Base-by-base conservation (phyloP, 1,140 invertebrate species). In the Drosophila nikananu region DNA sequence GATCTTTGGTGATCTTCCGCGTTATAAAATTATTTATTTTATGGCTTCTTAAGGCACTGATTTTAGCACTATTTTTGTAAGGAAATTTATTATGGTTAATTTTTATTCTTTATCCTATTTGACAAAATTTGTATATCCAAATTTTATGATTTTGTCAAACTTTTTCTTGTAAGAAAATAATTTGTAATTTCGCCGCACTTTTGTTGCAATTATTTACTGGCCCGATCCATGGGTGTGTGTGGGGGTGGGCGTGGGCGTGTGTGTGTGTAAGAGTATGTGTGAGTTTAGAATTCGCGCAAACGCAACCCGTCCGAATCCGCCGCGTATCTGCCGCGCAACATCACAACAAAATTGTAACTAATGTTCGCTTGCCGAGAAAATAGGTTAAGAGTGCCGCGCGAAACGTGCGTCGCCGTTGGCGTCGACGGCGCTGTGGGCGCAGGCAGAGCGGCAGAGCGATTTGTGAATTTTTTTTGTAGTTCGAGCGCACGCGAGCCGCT, bases 271-370 rank as follows among this genome's bases (percentile, higher is more conserved):
- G 32, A 51, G 67, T 72, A 49, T 83, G 84, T 84, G 65, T 81
- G 54, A 57, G 54, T 39, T 57, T 90, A 89, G 84, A 89, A 89
- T 89, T 63, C 86, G 86, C 87, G 81, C 86, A 89, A 91, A 80
- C 83, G 83, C 77, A 80, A 80, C 71, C 77, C 87, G 87, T 91
- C 86, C 86, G 87, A 83, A 72, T 82, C 84, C 84, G 76, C 81
- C 83, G 81, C 86, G 86, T 91, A 90, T 90, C 86, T 90, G 86
- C 84, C 87, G 90, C 87, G 83, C 87, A 91, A 90, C 87, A 91
- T 91, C 86, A 91, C 86, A 91, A 91, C 86, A 91, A 91, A 90
- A 90, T 91, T 90, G 86, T 91, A 91, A 91, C 87, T 91, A 91
- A 91, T 83, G 86, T 78, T 87, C 78, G 67, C 58, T 42, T 83